Base-by-base conservation (phyloP, 2,113 vertebrate genomes). In the Erythrolamprus reginae region DNA sequence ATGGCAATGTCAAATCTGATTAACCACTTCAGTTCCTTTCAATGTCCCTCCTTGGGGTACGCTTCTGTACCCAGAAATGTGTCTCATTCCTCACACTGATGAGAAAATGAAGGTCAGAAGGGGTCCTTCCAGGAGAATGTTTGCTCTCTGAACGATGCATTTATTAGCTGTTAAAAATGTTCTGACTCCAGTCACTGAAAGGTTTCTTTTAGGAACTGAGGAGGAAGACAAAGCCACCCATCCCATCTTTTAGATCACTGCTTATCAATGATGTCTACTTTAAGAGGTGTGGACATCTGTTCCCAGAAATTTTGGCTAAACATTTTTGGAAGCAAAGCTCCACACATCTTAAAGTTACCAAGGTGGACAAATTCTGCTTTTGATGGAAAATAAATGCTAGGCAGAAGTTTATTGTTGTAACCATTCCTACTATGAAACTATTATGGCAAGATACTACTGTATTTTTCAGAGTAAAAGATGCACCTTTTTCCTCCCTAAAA, bases 1-100 rank as follows among this genome's bases (percentile, higher is more conserved):
- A 96, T 97, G 96, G 96, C 88, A 90, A 97, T 91, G 91, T 89
- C 93, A 86, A 88, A 93, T 93, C 92, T 92, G 58, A 92, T 95
- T 90, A 92, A 92, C 53, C 0, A 19, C 84, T 91, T 90, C 84
- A 77, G 88, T 47, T 33, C 82, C 84, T 89, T 82, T 33, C 48
- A 33, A 58, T 17, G 28, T n/a, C 12, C 51, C 5, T 82, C 90
- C 4, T 84, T 87, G 21, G 2, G 21, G 82, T 70, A 50, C 26
- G 91, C 88, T 26, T 88, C 89, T 42, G 47, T 91, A 93, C 87
- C 58, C 1, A 0, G 86, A 93, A 55, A 94, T 53, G 2, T 3
- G 7, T 88, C 26, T 47, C 13, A 42, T 88, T 88, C 26, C 45
- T 61, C 21, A 13, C 3, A 24, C 33, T 42, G 50, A 26, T 83